These are phyloP conservation scores for Labroides dimidiatus DNA, from an alignment of 2,797 vertebrate genomes.

Conservation along the genomic window DNA sequence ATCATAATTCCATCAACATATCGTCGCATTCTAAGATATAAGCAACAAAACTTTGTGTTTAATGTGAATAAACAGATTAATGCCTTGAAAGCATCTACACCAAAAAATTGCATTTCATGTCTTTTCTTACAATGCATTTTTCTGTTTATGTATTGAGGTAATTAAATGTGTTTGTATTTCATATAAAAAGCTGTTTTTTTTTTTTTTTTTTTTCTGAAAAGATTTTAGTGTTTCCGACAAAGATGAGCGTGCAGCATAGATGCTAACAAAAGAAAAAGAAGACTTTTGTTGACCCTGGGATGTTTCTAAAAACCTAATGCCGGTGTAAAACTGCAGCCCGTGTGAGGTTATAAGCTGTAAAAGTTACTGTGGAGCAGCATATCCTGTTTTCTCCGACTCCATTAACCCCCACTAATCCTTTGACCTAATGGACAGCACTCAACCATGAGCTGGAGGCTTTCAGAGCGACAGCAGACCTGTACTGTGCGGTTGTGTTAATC, in stretches of 20 bases:
- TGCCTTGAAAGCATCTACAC: too few relatives aligned
- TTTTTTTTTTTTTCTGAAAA: not conserved
- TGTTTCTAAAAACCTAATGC: conserved; percentile 2
- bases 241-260: not conserved
- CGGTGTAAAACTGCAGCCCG: not conserved
- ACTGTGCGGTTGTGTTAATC: conserved; percentile 70
- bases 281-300: conserved; percentile 6
- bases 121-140: too few relatives aligned
- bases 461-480: conserved; percentile 59
- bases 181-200: too few relatives aligned
- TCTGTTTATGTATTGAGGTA: too few relatives aligned
- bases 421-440: conserved; percentile 73
- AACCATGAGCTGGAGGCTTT: conserved; percentile 60
- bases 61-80: too few relatives aligned
- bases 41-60: too few relatives aligned
- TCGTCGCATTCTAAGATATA: too few relatives aligned
- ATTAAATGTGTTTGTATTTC: too few relatives aligned
- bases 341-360: conserved; percentile 30
- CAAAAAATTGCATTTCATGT: too few relatives aligned
- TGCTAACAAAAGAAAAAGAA: not conserved
- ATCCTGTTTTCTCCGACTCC: conserved; percentile 61
- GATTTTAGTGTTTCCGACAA: not conserved
- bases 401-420: conserved; percentile 77
- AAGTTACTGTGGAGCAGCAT: conserved; percentile 39
- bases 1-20: not conserved